A percentile compares a stretch with the other conserved stretches of the same genome.
These are phyloP conservation scores for Trachelus iudaicus DNA, from an alignment of 2,888 invertebrate species.

Conservation along the genomic window DNA sequence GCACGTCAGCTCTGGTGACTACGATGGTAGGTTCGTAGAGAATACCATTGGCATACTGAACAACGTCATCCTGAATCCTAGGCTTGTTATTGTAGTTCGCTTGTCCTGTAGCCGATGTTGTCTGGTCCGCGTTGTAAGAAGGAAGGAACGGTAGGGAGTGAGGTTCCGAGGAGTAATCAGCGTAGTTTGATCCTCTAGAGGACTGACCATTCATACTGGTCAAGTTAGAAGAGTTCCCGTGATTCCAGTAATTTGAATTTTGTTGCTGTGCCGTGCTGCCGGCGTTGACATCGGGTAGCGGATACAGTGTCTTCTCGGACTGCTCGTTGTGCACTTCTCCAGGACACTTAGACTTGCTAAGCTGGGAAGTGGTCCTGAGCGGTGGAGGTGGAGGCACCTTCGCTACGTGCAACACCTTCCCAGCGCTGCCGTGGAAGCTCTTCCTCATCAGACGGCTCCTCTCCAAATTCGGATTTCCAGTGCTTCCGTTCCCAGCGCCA, in stretches of 20 bases:
- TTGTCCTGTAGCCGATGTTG: constrained; percentile 31
- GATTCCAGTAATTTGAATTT: constrained; percentile 55
- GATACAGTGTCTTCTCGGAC: constrained; percentile 45
- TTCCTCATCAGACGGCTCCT: constrained; percentile 89
- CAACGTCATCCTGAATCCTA: constrained; percentile 64
- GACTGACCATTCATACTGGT: constrained; percentile 25
- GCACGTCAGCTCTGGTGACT: constrained; percentile 87
- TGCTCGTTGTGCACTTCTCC: constrained; percentile 68
- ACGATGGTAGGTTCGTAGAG: constrained; percentile 67
- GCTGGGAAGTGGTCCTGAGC: constrained; percentile 86
- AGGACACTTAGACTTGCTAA: constrained; percentile 76
- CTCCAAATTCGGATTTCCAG: constrained; percentile 84
- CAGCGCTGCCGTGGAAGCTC: constrained; percentile 87
- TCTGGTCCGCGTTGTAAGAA: constrained; percentile 67
- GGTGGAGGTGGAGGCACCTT: constrained; percentile 90
- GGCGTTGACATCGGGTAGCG: constrained; percentile 31
- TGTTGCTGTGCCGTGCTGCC: constrained; percentile 65
- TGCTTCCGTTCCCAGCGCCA: constrained; percentile 63
- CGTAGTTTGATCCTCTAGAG: constrained; percentile 45
- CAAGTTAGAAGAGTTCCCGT: constrained; percentile 45
- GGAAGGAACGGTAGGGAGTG: constrained; percentile 74
- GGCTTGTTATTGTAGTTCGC: constrained; percentile 43
- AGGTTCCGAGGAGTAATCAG: constrained; percentile 67
- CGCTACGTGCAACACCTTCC: constrained; percentile 82
- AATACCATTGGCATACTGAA: constrained; percentile 67